These are phyloP conservation scores for Sialia sialis DNA, from an alignment of 2,113 vertebrate species.

Conservation along the genomic window DNA sequence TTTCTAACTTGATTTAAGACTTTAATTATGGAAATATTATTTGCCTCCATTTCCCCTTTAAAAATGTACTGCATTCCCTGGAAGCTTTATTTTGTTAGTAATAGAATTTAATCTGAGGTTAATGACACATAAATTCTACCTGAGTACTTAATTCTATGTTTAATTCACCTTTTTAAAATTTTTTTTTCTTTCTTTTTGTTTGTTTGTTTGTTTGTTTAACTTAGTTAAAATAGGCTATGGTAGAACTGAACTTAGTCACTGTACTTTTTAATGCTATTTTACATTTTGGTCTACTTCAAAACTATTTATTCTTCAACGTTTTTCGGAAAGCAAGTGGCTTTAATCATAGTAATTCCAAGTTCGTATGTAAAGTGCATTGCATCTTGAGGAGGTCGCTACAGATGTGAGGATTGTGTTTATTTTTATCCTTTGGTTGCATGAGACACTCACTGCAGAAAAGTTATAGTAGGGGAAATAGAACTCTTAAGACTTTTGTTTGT, in stretches of 20 bases:
- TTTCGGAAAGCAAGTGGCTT: not conserved
- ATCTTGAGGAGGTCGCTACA: not conserved
- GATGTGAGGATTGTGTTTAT: not conserved
- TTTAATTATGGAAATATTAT: slow-evolving; percentile 59
- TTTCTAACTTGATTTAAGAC: slow-evolving; percentile 58
- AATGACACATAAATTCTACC: slow-evolving; percentile 59
- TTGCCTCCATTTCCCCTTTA: slow-evolving; percentile 47
- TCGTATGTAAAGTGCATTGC: not conserved
- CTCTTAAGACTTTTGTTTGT: not conserved
- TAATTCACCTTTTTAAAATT: not conserved
- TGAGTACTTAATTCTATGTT: slow-evolving; percentile 45
- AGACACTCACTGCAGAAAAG: not conserved
- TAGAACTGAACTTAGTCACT: not conserved
- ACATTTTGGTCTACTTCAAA: not conserved
- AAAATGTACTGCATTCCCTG: not conserved
- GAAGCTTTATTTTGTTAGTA: slow-evolving; percentile 50
- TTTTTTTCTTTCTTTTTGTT: not conserved
- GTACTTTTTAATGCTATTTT: not conserved
- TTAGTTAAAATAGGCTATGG: not conserved
- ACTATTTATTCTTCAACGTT: not conserved
- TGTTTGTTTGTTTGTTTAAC: not conserved
- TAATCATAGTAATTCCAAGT: not conserved
- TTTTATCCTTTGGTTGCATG: not conserved
- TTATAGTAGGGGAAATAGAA: not conserved
- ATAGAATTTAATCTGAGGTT: slow-evolving; percentile 57